Evolutionary conservation across 1,140 invertebrate species (phyloP), one percentile per base, ranked within the genome.

Genomic region (Lepidurus couesii): DNA sequence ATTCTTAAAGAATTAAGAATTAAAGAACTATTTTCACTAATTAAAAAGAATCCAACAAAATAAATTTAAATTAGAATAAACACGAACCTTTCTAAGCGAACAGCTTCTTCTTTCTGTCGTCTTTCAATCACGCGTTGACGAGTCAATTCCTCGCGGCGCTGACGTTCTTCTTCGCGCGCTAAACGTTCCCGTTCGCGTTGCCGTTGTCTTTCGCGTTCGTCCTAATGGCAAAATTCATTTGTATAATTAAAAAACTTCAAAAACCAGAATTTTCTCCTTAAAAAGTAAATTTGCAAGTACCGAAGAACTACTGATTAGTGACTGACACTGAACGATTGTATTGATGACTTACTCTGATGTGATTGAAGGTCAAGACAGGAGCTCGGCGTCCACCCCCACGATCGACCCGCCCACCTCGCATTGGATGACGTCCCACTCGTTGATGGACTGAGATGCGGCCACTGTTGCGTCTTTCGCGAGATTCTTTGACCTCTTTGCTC

Each of bases 181-280:
- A 90, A 87, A 73, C 93, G 88, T 82, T 94, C 93, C 45, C 90
- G 87, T 83, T 95, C 93, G 26, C 93, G 88, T 6, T 91, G 83
- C 43, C 92, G 88, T 80, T 94, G 92, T 75, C 91, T 87, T 81
- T 95, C 93, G 53, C 93, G 87, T 84, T 94, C 93, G 81, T 92
- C 90, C 85, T 91, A 82, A 24, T 86, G 84, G 77, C 75, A 73
- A 73, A 81, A 79, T 4, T 83, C 13, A 34, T 42, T 79, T 78
- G 7, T 26, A 79, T 44, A 8, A 0, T 1, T 5, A 24, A n/a
- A 74, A 10, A 79, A 21, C 44, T 24, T 16, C 9, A 13, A 24
- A 34, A 13, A 13, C 1, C 1, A 34, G 2, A 34, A 34, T 4
- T 34, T 34, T 34, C 34, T 4, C 4, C 34, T 34, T 4, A 34